A percentile compares a stretch with the other conserved stretches of the same genome.
phyloP scores from a whole-genome alignment of 2,888 invertebrate species.

The Amphimallon solstitiale region DNA sequence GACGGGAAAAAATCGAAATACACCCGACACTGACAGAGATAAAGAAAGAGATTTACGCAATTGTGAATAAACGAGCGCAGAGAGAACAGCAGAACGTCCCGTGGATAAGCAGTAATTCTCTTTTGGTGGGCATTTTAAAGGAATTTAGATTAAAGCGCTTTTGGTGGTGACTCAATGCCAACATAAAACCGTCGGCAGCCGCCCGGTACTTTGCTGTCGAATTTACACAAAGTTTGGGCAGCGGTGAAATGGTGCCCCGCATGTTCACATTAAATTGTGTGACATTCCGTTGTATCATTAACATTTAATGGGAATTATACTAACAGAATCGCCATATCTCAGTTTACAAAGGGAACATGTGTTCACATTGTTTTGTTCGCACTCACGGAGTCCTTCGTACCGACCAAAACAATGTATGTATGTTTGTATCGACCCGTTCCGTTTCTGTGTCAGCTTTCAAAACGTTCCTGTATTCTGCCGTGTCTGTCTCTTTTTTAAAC shows the following conservation, averaged over 20 bases:
- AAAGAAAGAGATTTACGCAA: constrained; percentile 33
- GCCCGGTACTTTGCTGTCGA: constrained; percentile 58
- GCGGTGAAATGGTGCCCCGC: constrained; percentile 55
- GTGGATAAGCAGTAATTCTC: constrained; percentile 33
- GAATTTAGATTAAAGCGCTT: constrained; percentile 56
- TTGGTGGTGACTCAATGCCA: constrained; percentile 49
- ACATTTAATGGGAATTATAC: constrained; percentile 63
- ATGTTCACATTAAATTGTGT: constrained; percentile 61
- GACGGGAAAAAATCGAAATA: constrained; percentile 14
- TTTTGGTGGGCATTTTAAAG: constrained; percentile 46
- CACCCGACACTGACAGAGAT: constrained; percentile 25
- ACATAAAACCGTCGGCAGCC: constrained; percentile 51
- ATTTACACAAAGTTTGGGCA: constrained; percentile 58
- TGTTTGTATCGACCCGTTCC: constrained; percentile 7
- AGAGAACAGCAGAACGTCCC: constrained; percentile 17
- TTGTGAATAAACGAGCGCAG: constrained; percentile 30
- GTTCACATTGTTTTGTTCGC: constrained; percentile 58
- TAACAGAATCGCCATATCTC: constrained; percentile 55
- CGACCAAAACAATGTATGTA: constrained; percentile 44
- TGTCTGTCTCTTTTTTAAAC: constrained; percentile 17
- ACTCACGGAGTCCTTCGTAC: constrained; percentile 17
- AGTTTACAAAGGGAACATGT: constrained; percentile 61
- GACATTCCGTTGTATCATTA: constrained; percentile 62
- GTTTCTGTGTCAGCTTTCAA: constrained; percentile 11
- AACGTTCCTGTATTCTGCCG: constrained; percentile 4